Evolutionary conservation across 2,888 invertebrate genomes (phyloP).

Genomic region (Himalopsyche anomala): DNA sequence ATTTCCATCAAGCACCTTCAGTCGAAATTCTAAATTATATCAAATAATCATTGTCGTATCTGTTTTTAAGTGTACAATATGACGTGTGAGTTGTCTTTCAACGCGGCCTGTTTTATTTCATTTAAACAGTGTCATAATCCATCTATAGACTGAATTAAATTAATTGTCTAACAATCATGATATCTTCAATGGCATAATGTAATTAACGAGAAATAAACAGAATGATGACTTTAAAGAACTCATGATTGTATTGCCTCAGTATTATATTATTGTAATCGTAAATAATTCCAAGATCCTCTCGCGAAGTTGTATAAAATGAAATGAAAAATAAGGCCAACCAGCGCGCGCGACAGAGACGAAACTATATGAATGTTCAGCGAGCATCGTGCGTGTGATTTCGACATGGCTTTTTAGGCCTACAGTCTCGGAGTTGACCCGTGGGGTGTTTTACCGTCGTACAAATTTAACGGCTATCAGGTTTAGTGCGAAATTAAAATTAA

Average conservation of each 20-base stretch:
- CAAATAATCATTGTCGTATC: no score
- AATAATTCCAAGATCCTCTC: constrained; percentile 51
- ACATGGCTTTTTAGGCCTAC: constrained; percentile 56
- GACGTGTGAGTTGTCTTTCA: no score
- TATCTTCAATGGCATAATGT: no score
- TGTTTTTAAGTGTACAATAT: no score
- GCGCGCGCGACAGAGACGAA: constrained; percentile 19
- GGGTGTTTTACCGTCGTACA: background rate
- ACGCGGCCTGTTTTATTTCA: no score
- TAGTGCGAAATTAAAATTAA: constrained; percentile 17
- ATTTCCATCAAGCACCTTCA: no score
- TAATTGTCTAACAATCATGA: no score
- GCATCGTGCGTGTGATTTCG: constrained; percentile 51
- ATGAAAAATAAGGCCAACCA: background rate
- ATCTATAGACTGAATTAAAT: no score
- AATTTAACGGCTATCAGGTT: background rate
- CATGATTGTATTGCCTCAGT: constrained; percentile 41
- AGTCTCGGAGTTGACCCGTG: constrained; percentile 49
- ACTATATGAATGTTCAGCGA: background rate
- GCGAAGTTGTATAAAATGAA: constrained; percentile 8
- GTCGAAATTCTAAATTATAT: no score
- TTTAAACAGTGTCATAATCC: no score
- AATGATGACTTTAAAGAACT: background rate
- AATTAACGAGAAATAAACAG: no score
- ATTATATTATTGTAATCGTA: constrained; percentile 53